phyloP scores from a whole-genome alignment of 1,140 invertebrate species.

The Luehdorfia chinensis region DNA sequence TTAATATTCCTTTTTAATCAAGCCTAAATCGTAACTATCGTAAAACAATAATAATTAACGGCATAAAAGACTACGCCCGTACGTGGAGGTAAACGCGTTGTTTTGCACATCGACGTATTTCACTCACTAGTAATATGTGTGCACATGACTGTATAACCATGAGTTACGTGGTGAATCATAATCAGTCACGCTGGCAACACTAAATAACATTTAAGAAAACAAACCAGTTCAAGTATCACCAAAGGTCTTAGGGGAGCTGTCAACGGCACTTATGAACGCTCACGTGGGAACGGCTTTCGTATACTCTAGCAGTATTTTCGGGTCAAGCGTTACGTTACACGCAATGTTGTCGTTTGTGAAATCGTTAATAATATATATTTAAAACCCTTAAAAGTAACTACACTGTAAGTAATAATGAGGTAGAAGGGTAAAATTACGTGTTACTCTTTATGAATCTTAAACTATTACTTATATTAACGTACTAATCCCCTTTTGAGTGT shows the following conservation, averaged over 20 bases:
- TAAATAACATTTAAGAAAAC: slow-evolving; percentile 4
- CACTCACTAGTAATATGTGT: not conserved
- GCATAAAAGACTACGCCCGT: no score
- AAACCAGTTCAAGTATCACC: slow-evolving; percentile 8
- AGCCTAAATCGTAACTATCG: no score
- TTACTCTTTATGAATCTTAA: no score
- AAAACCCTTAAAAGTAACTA: not conserved
- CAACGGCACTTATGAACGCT: not conserved
- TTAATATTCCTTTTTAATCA: no score
- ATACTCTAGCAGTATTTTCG: slow-evolving; percentile 7
- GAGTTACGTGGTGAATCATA: not conserved
- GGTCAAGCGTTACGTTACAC: slow-evolving; percentile 9
- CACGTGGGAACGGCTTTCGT: slow-evolving; percentile 7
- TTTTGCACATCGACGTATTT: no score
- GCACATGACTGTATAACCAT: not conserved
- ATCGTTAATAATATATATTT: not conserved
- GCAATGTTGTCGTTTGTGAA: slow-evolving; percentile 1
- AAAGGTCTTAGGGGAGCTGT: slow-evolving; percentile 10
- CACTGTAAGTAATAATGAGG: no score
- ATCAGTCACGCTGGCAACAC: slow-evolving; percentile 6
- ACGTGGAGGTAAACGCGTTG: no score
- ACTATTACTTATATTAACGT: no score
- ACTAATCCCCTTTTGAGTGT: no score
- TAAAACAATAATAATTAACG: no score
- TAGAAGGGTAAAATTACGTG: no score